Percentiles rank a stretch among this genome's conserved stretches.
phyloP scores from a whole-genome alignment of 2,888 invertebrate species.

The Doris montereyensis region DNA sequence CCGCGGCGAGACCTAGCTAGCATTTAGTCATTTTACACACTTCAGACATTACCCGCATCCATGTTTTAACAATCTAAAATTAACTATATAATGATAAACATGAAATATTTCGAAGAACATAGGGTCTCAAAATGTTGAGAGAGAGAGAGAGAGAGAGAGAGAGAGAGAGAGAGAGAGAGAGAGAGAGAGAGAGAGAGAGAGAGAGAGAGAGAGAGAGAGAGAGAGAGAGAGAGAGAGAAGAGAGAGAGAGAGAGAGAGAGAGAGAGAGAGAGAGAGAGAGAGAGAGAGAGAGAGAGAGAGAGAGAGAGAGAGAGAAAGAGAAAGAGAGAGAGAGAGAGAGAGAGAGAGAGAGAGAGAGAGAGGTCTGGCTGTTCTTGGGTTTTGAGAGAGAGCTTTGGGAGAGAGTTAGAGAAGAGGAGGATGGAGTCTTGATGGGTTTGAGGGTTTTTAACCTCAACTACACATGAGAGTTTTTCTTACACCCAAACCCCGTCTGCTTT shows the following conservation, averaged over 20 bases:
- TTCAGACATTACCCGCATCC: no score
- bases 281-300: constrained; percentile 2
- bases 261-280: not conserved
- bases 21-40: no score
- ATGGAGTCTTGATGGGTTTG: constrained; percentile 3
- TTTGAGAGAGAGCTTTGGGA: not conserved
- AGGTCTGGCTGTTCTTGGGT: no score
- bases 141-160: constrained; percentile 11
- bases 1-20: not conserved
- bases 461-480: no score
- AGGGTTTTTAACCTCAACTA: no score
- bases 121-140: no score
- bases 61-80: not conserved
- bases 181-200: constrained; percentile 11
- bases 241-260: not conserved
- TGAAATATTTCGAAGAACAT: no score
- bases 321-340: not conserved
- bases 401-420: constrained; percentile 4
- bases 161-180: constrained; percentile 18
- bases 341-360: constrained; percentile 13
- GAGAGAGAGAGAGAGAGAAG: not conserved
- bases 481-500: no score
- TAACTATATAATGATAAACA: no score
- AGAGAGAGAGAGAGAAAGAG: not conserved
- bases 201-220: not conserved